A percentile compares a stretch with the other conserved stretches of the same genome.
These are phyloP conservation scores for Hucho hucho DNA, from an alignment of 2,113 vertebrate genomes.

Conservation along the genomic window DNA sequence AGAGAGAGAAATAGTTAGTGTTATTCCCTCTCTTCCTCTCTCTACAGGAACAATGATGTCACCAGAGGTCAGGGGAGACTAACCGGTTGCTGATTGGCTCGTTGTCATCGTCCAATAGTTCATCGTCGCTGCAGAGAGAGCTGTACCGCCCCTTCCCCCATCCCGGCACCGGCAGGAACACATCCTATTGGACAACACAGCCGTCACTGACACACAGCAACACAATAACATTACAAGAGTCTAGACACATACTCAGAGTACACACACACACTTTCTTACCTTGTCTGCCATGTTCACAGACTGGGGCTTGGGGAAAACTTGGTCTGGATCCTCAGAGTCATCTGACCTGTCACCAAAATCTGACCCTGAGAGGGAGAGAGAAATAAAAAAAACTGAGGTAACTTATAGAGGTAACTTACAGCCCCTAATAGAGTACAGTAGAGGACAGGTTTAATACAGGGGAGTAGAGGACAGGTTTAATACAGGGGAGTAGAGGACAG, in stretches of 20 bases:
- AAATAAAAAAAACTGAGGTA: background rate
- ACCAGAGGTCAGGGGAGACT: slow-evolving; percentile 30
- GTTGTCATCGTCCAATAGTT: slow-evolving; percentile 61
- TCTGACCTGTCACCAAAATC: slow-evolving; percentile 53
- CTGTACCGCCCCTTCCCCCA: slow-evolving; percentile 20
- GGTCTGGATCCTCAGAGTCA: slow-evolving; percentile 62
- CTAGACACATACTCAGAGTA: background rate
- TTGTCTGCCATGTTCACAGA: slow-evolving; percentile 50
- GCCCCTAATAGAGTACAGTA: no score
- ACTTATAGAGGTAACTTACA: background rate
- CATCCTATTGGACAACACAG: slow-evolving; percentile 55
- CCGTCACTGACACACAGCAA: background rate
- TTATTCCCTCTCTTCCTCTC: background rate
- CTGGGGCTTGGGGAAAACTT: slow-evolving; percentile 11
- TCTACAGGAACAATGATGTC: background rate
- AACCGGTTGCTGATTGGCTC: slow-evolving; percentile 45
- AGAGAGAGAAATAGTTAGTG: background rate
- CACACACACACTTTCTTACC: slow-evolving; percentile 42
- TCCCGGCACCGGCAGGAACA: slow-evolving; percentile 54
- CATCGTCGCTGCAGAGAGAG: slow-evolving; percentile 74
- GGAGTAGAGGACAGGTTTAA: no score
- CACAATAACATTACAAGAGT: background rate
- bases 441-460: no score
- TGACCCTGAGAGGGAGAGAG: slow-evolving; percentile 25
- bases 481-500: no score